Conservation (phyloP, 2,113 vertebrate genomes). For the Serinus canaria region DNA sequence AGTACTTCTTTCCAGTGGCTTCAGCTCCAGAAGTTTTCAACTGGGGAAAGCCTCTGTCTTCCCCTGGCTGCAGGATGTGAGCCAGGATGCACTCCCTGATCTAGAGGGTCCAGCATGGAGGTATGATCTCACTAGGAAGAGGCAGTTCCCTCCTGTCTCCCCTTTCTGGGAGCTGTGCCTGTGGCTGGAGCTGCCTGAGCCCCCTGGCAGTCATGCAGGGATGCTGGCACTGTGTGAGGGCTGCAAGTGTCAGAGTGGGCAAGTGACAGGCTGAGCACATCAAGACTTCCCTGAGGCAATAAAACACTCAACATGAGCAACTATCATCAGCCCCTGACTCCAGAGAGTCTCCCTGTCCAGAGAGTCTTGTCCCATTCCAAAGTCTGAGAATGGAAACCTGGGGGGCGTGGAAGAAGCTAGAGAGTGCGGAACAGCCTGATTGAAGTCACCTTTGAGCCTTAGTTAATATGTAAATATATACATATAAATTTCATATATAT, state of each 20-base stretch:
- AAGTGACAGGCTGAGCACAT: background rate
- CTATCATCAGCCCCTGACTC: background rate
- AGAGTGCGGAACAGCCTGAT: background rate
- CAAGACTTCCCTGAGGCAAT: background rate
- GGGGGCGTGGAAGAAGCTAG: background rate
- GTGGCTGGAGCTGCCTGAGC: background rate
- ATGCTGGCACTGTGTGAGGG: background rate
- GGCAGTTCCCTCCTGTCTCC: background rate
- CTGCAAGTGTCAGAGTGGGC: background rate
- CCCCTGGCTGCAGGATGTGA: rapidly evolving
- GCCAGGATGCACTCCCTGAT: background rate
- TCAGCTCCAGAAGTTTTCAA: background rate
- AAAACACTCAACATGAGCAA: rapidly evolving
- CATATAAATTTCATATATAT: background rate
- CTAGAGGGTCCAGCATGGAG: background rate
- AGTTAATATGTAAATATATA: background rate
- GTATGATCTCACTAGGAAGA: background rate
- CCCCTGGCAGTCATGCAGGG: background rate
- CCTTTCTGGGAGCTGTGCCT: background rate
- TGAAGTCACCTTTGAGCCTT: background rate
- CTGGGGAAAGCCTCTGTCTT: background rate
- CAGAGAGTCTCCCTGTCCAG: background rate
- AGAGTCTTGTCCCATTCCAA: background rate
- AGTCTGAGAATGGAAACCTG: background rate
- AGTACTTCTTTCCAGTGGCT: background rate